phyloP scores from a whole-genome alignment of 2,797 vertebrate genomes.

The Dendrocincla fuliginosa region DNA sequence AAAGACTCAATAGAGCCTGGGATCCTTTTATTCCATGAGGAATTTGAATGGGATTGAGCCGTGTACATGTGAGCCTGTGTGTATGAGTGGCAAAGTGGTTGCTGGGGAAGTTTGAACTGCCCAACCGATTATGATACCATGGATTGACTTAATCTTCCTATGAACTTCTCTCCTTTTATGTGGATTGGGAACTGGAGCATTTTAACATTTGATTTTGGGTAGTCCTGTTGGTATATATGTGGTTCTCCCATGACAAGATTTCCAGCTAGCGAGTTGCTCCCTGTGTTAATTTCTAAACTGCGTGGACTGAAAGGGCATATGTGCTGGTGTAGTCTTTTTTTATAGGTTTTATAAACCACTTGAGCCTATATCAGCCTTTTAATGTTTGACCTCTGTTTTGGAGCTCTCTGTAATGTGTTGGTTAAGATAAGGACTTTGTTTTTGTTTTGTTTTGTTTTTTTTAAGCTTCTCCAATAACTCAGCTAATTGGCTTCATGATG shows the following conservation, averaged over 20 bases:
- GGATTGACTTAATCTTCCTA: conserved; percentile 68
- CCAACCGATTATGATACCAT: conserved; percentile 62
- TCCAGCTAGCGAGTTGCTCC: conserved; percentile 71
- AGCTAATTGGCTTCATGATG: conserved; percentile 52
- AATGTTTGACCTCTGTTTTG: conserved; percentile 75
- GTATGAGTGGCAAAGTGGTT: conserved; percentile 53
- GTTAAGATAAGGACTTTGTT: conserved; percentile 52
- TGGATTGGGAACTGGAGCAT: conserved; percentile 72
- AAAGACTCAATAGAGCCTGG: conserved; percentile 63
- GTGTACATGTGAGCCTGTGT: conserved; percentile 52
- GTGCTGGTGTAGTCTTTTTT: conserved; percentile 82
- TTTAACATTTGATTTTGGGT: conserved; percentile 73
- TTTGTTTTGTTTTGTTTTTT: conserved; percentile 4
- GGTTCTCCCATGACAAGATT: conserved; percentile 70
- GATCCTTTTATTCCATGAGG: conserved; percentile 70
- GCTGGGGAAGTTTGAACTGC: conserved; percentile 58
- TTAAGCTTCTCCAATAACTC: conserved; percentile 60
- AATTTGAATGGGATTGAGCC: conserved; percentile 65
- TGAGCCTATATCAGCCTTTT: conserved; percentile 80
- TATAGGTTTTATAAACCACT: conserved; percentile 86
- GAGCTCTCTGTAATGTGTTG: conserved; percentile 68
- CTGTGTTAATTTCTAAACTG: conserved; percentile 72
- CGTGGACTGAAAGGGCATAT: conserved; percentile 70
- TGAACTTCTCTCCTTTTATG: conserved; percentile 62
- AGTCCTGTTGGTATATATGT: conserved; percentile 69